phyloP scores from a whole-genome alignment of 2,113 vertebrate species.

The Laticauda laticaudata region DNA sequence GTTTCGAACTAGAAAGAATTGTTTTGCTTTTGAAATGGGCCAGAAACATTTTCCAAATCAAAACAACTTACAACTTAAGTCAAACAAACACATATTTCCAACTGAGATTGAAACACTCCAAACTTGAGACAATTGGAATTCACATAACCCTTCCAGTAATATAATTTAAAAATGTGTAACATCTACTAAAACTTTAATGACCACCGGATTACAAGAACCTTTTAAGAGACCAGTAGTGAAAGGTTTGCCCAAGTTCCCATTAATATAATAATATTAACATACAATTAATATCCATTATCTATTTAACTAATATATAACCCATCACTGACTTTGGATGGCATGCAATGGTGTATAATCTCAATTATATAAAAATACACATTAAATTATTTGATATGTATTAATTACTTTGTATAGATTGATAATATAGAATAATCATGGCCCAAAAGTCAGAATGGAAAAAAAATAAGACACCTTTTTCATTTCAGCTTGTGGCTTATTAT shows the following conservation, averaged over 20 bases:
- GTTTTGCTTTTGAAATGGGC: not conserved
- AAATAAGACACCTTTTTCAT: not conserved
- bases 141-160: not conserved
- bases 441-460: not conserved
- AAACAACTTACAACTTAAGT: not conserved
- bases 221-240: not conserved
- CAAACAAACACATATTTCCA: not conserved
- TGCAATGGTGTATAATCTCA: too few relatives aligned
- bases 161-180: not conserved
- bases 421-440: not conserved
- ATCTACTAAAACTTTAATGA: not conserved
- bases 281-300: not conserved
- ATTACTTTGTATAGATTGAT: not conserved
- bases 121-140: not conserved
- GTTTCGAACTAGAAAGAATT: not conserved
- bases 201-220: not conserved
- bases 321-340: not conserved
- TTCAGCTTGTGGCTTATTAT: not conserved
- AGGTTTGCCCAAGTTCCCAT: not conserved
- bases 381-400: too few relatives aligned
- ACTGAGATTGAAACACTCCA: not conserved
- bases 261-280: not conserved
- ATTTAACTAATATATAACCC: not conserved
- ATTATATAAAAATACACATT: too few relatives aligned
- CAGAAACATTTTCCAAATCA: not conserved